A percentile compares a stretch with the other conserved stretches of the same genome.
Evolutionary conservation across 2,113 vertebrate genomes (phyloP).

Genomic region (Mustela nigripes): DNA sequence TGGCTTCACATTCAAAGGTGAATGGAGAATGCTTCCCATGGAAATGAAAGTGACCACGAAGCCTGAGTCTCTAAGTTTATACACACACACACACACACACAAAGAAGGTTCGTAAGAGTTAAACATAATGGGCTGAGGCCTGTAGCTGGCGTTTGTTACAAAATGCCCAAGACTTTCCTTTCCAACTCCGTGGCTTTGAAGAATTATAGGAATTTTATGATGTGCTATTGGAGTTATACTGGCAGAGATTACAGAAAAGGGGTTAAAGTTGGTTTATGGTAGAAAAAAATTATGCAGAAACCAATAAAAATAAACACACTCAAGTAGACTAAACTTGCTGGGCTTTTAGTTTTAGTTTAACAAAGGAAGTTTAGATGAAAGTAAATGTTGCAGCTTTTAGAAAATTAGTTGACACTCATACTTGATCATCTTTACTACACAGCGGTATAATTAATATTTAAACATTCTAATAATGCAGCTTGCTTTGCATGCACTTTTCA

Average conservation of each 20-base stretch:
- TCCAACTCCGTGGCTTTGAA: slow-evolving; percentile 88
- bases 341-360: slow-evolving; percentile 91
- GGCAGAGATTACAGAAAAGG: slow-evolving; percentile 90
- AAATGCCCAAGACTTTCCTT: slow-evolving; percentile 85
- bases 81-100: neutral
- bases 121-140: slow-evolving; percentile 85
- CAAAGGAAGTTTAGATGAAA: slow-evolving; percentile 90
- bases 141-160: slow-evolving; percentile 86
- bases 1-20: slow-evolving; percentile 22
- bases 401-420: slow-evolving; percentile 95
- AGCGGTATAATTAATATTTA: slow-evolving; percentile 99
- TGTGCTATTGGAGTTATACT: slow-evolving; percentile 89
- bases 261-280: slow-evolving; percentile 91
- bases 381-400: slow-evolving; percentile 90
- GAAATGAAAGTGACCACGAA: slow-evolving; percentile 58
- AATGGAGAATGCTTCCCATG: slow-evolving; percentile 69
- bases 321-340: slow-evolving; percentile 91
- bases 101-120: slow-evolving; percentile 84
- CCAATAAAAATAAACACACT: slow-evolving; percentile 92
- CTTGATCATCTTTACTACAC: slow-evolving; percentile 99
- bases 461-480: slow-evolving; percentile 99
- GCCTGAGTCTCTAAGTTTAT: slow-evolving; percentile 25
- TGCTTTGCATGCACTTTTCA: slow-evolving; percentile 99
- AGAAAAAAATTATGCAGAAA: slow-evolving; percentile 91
- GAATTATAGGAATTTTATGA: slow-evolving; percentile 91